phyloP scores from a whole-genome alignment of 2,797 vertebrate genomes.

The Pogonophryne albipinna region DNA sequence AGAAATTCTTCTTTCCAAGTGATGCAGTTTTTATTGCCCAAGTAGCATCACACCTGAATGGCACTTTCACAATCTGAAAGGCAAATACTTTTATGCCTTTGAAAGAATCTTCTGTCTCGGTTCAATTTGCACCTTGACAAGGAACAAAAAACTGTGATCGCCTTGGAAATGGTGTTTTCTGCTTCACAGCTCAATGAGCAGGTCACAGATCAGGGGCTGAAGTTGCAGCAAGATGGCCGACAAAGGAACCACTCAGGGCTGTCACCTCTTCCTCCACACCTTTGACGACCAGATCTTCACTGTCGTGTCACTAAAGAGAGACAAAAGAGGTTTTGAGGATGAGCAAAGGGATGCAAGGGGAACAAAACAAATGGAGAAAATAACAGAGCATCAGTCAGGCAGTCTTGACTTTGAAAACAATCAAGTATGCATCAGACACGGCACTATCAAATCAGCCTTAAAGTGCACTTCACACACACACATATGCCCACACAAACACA shows the following conservation, averaged over 20 bases:
- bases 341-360: slow-evolving; percentile 22
- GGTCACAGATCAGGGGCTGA: slow-evolving; percentile 51
- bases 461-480: slow-evolving; percentile 41
- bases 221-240: slow-evolving; percentile 44
- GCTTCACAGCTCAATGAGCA: slow-evolving; percentile 31
- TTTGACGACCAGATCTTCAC: slow-evolving; percentile 94
- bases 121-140: slow-evolving; percentile 33
- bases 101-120: slow-evolving; percentile 27
- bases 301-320: slow-evolving; percentile 89
- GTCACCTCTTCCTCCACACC: slow-evolving; percentile 86
- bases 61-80: slow-evolving; percentile 72
- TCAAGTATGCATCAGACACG: slow-evolving; percentile 52
- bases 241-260: slow-evolving; percentile 23
- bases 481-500: slow-evolving; percentile 28
- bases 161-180: slow-evolving; percentile 52
- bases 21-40: slow-evolving; percentile 45
- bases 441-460: slow-evolving; percentile 50
- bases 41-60: slow-evolving; percentile 62
- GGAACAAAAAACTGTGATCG: slow-evolving; percentile 36
- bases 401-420: slow-evolving; percentile 53
- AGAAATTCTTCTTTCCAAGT: slow-evolving; percentile 39
- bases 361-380: slow-evolving; percentile 49
- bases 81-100: slow-evolving; percentile 43
- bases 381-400: slow-evolving; percentile 64
- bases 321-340: slow-evolving; percentile 7